Evolutionary conservation across 2,113 vertebrate species (phyloP), one percentile per base, ranked within the genome.

Genomic region (Pseudopodoces humilis): DNA sequence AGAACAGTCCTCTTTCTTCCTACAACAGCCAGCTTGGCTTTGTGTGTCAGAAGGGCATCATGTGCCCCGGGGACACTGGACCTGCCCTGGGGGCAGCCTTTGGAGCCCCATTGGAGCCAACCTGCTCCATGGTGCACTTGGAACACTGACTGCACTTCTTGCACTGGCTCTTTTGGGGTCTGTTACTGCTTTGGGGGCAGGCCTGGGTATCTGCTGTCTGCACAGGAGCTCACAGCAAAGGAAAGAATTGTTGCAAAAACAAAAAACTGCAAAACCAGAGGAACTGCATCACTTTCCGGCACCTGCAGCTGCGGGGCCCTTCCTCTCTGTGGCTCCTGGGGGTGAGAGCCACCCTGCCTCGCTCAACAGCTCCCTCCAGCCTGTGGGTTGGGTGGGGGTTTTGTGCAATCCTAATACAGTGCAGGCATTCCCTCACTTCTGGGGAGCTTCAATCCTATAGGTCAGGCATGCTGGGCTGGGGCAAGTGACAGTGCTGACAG

Each of bases 41-140:
- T 0, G 1, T 44, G 39, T 82, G 44, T 33, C 15, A 37, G 58
- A 39, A 44, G 27, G 53, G 20, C 41, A 14, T 13, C 2, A 0
- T 10, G 16, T 28, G 33, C 15, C 31, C 33, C 0, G 3, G 24
- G 15, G 37, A 33, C 24, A 18, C 37, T 7, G 30, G 10, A 30
- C 24, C 16, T 39, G 21, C 18, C 50, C 24, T 20, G 33, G 8
- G 8, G 6, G 9, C 6, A 24, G 43, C 39, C 47, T 65, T 30
- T 75, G 60, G 65, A 71, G 43, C 20, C 17, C 17, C 6, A 3
- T 16, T 39, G 21, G 35, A n/a, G 28, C 28, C 7, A 31, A 3
- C 13, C 27, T 71, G 17, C 22, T 55, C 31, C 1, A 0, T 5
- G 52, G 22, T 1, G 1, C 2, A 0, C 5, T 35, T 2, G 2